phyloP scores from a whole-genome alignment of 2,888 invertebrate species.

The Xylota sylvarum region DNA sequence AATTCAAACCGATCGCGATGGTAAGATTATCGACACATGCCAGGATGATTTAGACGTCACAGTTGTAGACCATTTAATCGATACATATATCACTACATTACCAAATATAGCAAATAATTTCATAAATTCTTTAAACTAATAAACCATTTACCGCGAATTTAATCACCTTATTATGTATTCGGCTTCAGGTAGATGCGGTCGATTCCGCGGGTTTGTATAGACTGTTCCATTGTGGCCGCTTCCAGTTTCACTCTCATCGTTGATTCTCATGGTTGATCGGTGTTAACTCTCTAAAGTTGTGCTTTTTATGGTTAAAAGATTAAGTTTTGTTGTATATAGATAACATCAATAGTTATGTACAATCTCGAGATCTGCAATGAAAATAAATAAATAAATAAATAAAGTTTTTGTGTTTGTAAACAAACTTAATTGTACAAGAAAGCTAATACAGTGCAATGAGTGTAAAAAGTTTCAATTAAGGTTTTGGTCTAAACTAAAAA shows the following conservation, averaged over 20 bases:
- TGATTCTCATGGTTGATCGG: constrained; percentile 31
- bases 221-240: constrained; percentile 74
- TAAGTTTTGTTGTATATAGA: constrained; percentile 20
- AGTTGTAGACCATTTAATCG: neutral
- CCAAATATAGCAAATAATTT: neutral
- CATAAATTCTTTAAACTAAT: neutral
- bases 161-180: constrained; percentile 72
- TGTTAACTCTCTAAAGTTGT: constrained; percentile 6
- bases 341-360: constrained; percentile 47
- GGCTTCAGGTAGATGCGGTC: constrained; percentile 55
- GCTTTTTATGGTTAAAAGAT: constrained; percentile 33
- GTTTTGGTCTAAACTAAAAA: neutral
- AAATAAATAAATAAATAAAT: neutral
- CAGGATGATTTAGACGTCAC: neutral
- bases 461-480: neutral
- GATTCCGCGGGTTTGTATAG: constrained; percentile 70
- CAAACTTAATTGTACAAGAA: neutral
- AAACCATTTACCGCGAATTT: neutral
- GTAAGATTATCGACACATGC: neutral
- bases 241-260: constrained; percentile 34
- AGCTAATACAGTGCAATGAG: constrained; percentile 1
- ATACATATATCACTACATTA: neutral
- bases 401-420: constrained; percentile 5
- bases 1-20: neutral
- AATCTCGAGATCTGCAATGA: constrained; percentile 38